Evolutionary conservation across 2,113 vertebrate species (phyloP).

Genomic region (Trichechus manatus): DNA sequence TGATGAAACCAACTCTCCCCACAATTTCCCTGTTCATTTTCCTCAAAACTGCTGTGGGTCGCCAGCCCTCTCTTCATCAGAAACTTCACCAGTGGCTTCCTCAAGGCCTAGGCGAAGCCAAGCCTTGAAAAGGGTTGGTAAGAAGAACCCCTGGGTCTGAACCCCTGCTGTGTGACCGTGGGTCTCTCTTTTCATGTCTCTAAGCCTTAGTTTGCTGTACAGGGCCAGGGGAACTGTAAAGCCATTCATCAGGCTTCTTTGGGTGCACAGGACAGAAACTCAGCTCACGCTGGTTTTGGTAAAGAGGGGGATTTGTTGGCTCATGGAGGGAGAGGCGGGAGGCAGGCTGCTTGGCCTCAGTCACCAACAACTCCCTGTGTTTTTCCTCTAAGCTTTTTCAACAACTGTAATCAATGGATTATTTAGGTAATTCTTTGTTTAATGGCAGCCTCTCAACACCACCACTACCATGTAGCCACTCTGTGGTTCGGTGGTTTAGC

Average conservation of each 20-base stretch:
- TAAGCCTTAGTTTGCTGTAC: background rate
- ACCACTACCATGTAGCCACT: background rate
- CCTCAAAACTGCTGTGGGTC: background rate
- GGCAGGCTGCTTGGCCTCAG: background rate
- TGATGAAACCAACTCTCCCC: background rate
- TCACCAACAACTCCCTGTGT: background rate
- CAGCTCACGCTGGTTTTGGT: background rate
- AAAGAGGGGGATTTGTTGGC: background rate
- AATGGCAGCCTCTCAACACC: background rate
- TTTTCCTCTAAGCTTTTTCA: background rate
- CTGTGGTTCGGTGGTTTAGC: background rate
- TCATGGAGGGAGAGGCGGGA: background rate
- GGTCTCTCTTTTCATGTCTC: background rate
- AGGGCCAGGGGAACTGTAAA: background rate
- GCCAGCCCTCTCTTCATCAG: background rate
- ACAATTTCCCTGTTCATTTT: background rate
- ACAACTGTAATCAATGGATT: background rate
- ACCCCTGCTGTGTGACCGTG: background rate
- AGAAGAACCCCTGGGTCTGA: background rate
- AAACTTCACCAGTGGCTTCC: background rate
- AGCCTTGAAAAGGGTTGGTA: background rate
- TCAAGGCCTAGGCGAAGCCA: background rate
- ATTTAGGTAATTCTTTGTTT: background rate
- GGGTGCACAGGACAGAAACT: background rate
- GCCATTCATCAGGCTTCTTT: background rate